These are phyloP conservation scores for Amyelois transitella DNA, from an alignment of 1,140 invertebrate genomes.

Conservation along the genomic window DNA sequence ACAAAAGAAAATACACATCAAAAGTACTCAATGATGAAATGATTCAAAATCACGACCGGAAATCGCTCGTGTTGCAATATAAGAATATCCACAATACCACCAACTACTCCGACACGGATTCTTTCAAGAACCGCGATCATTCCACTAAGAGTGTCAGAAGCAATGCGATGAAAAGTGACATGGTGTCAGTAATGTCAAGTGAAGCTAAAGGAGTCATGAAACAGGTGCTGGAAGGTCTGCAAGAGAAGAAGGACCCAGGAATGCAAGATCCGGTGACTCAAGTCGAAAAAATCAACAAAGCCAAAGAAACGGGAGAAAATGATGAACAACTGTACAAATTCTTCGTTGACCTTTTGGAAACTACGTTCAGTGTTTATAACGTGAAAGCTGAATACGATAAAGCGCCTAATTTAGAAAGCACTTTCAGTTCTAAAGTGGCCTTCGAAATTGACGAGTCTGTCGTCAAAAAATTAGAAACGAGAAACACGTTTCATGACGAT, in stretches of 20 bases:
- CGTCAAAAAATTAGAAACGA: constrained; percentile 28
- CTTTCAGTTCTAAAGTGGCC: constrained; percentile 11
- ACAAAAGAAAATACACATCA: constrained; percentile 30
- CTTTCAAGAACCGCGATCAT: background rate
- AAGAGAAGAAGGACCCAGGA: constrained; percentile 12
- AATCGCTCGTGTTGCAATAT: constrained; percentile 28
- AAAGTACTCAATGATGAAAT: constrained; percentile 27
- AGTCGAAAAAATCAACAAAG: constrained; percentile 12
- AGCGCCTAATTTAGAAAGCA: background rate
- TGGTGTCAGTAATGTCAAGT: background rate
- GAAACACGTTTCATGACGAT: constrained; percentile 7
- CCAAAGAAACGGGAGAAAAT: constrained; percentile 20
- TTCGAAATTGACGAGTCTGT: constrained; percentile 35
- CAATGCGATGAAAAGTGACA: background rate
- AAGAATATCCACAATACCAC: constrained; percentile 1
- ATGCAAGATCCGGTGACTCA: constrained; percentile 27
- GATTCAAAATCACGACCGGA: constrained; percentile 5
- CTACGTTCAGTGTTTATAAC: constrained; percentile 36
- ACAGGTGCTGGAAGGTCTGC: constrained; percentile 22
- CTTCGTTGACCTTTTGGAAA: constrained; percentile 45
- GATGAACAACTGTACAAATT: constrained; percentile 28
- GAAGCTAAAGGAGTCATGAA: constrained; percentile 17
- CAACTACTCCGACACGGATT: constrained; percentile 23
- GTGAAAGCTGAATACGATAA: constrained; percentile 16
- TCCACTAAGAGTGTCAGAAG: background rate